These are phyloP conservation scores for Pygoscelis antarcticus DNA, from an alignment of 2,113 vertebrate genomes.

Conservation along the genomic window DNA sequence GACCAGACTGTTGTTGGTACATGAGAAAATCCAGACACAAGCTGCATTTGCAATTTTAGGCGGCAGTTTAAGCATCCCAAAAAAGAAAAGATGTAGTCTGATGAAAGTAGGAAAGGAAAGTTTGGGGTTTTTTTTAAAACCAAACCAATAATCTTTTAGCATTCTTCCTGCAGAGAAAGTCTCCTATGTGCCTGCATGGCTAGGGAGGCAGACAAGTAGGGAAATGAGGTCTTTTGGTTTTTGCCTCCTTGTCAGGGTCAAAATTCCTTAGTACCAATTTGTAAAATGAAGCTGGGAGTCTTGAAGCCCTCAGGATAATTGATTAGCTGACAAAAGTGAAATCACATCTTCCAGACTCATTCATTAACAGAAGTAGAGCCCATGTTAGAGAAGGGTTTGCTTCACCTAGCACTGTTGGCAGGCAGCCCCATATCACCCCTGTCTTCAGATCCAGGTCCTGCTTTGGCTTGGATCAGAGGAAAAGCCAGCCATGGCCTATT, in stretches of 20 bases:
- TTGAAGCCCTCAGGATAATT: background rate
- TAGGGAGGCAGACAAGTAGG: background rate
- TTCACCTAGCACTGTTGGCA: background rate
- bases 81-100: background rate
- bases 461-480: background rate
- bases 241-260: background rate
- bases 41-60: background rate
- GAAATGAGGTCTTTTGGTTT: background rate
- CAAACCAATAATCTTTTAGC: background rate
- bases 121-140: background rate
- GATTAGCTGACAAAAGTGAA: background rate
- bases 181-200: background rate
- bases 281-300: background rate
- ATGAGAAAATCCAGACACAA: background rate
- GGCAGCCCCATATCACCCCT: background rate
- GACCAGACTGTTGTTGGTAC: background rate
- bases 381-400: background rate
- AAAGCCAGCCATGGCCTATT: background rate
- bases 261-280: background rate
- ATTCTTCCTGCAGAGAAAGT: background rate
- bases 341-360: background rate
- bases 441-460: background rate
- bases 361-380: background rate
- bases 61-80: background rate
- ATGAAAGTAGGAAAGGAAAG: background rate